Evolutionary conservation across 2,888 invertebrate species (phyloP).

Genomic region (Drosophila emarginata): DNA sequence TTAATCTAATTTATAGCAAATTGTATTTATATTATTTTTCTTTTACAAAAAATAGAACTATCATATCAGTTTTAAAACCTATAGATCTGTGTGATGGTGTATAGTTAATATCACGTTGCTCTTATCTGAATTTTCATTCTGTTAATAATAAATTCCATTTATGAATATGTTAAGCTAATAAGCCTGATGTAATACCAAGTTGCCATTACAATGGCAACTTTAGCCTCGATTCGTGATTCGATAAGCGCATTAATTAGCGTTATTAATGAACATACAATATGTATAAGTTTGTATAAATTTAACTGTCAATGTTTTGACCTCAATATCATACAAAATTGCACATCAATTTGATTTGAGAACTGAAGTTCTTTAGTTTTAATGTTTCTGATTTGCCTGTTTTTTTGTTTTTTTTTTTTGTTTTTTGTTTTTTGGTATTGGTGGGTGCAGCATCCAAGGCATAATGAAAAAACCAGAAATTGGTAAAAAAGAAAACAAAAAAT

Average conservation of each 20-base stretch:
- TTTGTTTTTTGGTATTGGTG: background rate
- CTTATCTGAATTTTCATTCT: too few species aligned
- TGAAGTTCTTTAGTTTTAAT: background rate
- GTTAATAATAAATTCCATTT: too few species aligned
- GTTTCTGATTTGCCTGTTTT: too few species aligned
- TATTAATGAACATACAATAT: constrained; percentile 46
- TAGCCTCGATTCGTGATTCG: constrained; percentile 9
- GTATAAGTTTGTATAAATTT: constrained; percentile 9
- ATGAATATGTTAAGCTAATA: background rate
- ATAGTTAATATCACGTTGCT: too few species aligned
- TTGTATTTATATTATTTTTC: too few species aligned
- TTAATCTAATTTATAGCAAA: too few species aligned
- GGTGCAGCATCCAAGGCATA: constrained; percentile 23
- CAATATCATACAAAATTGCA: constrained; percentile 46
- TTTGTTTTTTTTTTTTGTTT: background rate
- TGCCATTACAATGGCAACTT: constrained; percentile 51
- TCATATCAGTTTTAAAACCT: too few species aligned
- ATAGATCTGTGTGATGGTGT: too few species aligned
- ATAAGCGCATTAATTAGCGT: constrained; percentile 64
- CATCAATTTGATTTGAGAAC: constrained; percentile 65
- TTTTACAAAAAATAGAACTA: too few species aligned
- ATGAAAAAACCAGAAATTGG: background rate
- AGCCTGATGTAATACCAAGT: constrained; percentile 70
- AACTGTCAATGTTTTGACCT: constrained; percentile 63
- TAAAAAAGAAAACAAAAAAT: background rate